Evolutionary conservation across 2,797 vertebrate genomes (phyloP), one percentile per base, ranked within the genome.

Genomic region (Coreius guichenoti): DNA sequence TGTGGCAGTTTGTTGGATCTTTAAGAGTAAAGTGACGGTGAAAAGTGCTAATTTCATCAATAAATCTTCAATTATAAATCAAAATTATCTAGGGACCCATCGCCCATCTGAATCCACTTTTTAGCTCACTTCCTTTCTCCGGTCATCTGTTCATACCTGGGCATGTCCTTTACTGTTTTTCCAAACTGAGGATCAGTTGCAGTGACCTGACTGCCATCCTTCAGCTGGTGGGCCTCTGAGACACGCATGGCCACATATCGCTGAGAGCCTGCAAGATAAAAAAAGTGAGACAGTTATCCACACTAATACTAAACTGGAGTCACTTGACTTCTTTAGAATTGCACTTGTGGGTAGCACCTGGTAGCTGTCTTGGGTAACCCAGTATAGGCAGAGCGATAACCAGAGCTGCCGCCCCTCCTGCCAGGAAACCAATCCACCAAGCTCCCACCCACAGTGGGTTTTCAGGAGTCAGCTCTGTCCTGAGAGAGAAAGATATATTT

Each of bases 351-450:
- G 19, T 11, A 31, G 43, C 93, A 99, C 98, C 98, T 94, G 98
- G 98, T 23, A 99, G 95, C 86, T 97, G 96, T 1, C 93, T 95
- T 0, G 98, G 98, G 87, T 96, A 99, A 9, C 97, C 97, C 8
- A 99, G 95, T 90, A 99, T 97, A 80, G 97, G 98, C 86, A 98
- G 81, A 0, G 96, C 95, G 11, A 96, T 93, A 75, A 99, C 88
- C 0, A 98, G 89, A 1, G 96, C 94, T 1, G 96, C 95, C 0
- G 94, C 97, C 26, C 97, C 98, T 0, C 96, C 95, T 0, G 93
- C 96, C 0, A 99, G 92, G 90, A 99, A 99, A 29, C 98, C 98
- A 0, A 98, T 95, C 98, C 98, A 99, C 98, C 98, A 99, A 0
- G 97, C 97, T 0, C 98, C 98, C 0, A 99, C 97, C 98, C 98